phyloP scores from a whole-genome alignment of 2,113 vertebrate species.

The Microtus pennsylvanicus region DNA sequence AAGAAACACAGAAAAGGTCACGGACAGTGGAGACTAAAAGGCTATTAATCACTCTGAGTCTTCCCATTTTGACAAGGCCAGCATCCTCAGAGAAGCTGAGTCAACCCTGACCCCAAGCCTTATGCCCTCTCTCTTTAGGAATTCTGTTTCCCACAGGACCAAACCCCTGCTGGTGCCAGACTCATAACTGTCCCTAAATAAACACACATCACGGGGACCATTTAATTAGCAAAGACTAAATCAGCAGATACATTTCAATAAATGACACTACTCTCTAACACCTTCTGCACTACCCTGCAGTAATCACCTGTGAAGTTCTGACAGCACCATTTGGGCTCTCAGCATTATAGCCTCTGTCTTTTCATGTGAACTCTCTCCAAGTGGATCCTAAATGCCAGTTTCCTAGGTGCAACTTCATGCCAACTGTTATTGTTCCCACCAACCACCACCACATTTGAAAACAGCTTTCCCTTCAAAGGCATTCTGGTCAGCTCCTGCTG shows the following conservation, averaged over 20 bases:
- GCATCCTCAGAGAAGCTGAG: slow-evolving; percentile 32
- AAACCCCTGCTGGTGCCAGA: slow-evolving; percentile 58
- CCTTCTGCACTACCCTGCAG: slow-evolving; percentile 67
- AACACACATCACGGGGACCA: slow-evolving; percentile 56
- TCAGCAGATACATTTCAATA: slow-evolving; percentile 78
- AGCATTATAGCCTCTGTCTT: slow-evolving; percentile 55
- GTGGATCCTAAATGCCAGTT: slow-evolving; percentile 50
- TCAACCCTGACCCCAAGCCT: neutral
- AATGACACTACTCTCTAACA: slow-evolving; percentile 68
- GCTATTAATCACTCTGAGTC: slow-evolving; percentile 17
- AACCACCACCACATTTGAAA: slow-evolving; percentile 60
- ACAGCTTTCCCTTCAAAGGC: slow-evolving; percentile 71
- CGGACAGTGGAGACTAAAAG: neutral
- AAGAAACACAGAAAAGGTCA: slow-evolving; percentile 49
- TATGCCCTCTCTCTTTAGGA: slow-evolving; percentile 14
- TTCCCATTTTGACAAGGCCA: slow-evolving; percentile 55
- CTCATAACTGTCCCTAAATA: slow-evolving; percentile 65
- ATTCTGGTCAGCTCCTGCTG: neutral
- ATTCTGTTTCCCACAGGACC: slow-evolving; percentile 1
- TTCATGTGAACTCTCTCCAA: slow-evolving; percentile 70
- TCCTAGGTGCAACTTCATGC: slow-evolving; percentile 62
- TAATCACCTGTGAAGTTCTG: slow-evolving; percentile 71
- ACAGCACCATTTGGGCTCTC: slow-evolving; percentile 72
- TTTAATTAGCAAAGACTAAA: slow-evolving; percentile 78
- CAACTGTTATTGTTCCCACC: slow-evolving; percentile 58